Percentiles rank a stretch among this genome's conserved stretches.
These are phyloP conservation scores for Drosophila multiciliata DNA, from an alignment of 2,888 invertebrate genomes.

Conservation along the genomic window DNA sequence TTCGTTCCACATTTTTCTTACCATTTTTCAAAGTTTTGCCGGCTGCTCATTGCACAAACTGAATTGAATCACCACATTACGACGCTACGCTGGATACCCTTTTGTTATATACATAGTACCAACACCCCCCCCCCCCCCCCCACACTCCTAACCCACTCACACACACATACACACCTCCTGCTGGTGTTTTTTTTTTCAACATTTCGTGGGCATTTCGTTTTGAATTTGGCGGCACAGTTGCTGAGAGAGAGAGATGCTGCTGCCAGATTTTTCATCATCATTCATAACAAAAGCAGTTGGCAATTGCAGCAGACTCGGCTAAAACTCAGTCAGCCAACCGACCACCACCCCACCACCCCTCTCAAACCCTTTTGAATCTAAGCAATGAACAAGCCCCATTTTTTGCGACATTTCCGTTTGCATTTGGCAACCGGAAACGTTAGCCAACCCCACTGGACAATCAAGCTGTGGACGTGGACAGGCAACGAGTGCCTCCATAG, in stretches of 20 bases:
- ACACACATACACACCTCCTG: not conserved
- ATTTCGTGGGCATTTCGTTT: conserved; percentile 48
- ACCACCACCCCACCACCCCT: conserved; percentile 5
- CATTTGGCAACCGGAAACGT: conserved; percentile 79
- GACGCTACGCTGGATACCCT: conserved; percentile 47
- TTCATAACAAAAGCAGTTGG: conserved; percentile 81
- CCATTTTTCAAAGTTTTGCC: conserved; percentile 73
- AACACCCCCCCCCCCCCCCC: not conserved
- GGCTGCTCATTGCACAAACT: conserved; percentile 77
- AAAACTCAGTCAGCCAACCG: conserved; percentile 19
- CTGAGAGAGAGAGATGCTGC: conserved; percentile 63
- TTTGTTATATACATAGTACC: conserved; percentile 32
- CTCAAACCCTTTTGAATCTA: not conserved
- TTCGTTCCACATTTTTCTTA: conserved; percentile 50
- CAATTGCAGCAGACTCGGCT: conserved; percentile 69
- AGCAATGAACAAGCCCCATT: conserved; percentile 52
- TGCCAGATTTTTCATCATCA: conserved; percentile 79
- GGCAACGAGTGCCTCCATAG: conserved; percentile 36
- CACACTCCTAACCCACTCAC: not conserved
- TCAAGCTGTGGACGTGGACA: conserved; percentile 64
- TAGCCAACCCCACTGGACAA: conserved; percentile 71
- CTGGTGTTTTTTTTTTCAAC: not conserved
- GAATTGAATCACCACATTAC: conserved; percentile 74
- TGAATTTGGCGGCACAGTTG: conserved; percentile 64
- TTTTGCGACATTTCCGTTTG: conserved; percentile 77